These are phyloP conservation scores for Drosophila repleta DNA, from an alignment of 1,140 invertebrate species.

Conservation along the genomic window DNA sequence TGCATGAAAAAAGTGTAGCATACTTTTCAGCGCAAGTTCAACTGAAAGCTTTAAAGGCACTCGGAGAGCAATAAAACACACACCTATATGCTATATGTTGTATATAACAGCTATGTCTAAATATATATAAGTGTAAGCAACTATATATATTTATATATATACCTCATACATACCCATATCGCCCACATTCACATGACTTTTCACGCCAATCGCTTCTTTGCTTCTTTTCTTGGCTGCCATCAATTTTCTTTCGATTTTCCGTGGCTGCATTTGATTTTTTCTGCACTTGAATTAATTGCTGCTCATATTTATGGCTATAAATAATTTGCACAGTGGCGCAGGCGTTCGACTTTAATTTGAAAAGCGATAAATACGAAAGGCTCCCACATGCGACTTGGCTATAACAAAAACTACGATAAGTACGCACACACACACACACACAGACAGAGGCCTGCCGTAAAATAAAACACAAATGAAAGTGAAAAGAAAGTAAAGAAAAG, in stretches of 20 bases:
- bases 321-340: conserved; percentile 58
- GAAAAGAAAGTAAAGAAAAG: conserved; percentile 73
- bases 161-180: neutral
- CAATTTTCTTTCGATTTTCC: conserved; percentile 15
- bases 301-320: conserved; percentile 72
- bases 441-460: conserved; percentile 32
- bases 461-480: conserved; percentile 72
- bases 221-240: neutral
- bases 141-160: conserved; percentile 28
- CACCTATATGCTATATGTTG: neutral
- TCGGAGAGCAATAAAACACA: conserved; percentile 6
- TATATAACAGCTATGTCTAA: conserved; percentile 11
- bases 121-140: neutral
- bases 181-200: no score
- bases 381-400: conserved; percentile 19
- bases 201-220: no score
- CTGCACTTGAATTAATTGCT: conserved; percentile 56
- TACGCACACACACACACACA: conserved; percentile 35
- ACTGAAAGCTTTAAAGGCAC: neutral
- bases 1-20: conserved; percentile 38
- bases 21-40: conserved; percentile 38
- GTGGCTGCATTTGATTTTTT: conserved; percentile 11
- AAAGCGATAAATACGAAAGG: conserved; percentile 75
- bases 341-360: conserved; percentile 77
- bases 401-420: conserved; percentile 52